Conservation (phyloP, 1,140 invertebrate genomes). For the Ladona fulva region DNA sequence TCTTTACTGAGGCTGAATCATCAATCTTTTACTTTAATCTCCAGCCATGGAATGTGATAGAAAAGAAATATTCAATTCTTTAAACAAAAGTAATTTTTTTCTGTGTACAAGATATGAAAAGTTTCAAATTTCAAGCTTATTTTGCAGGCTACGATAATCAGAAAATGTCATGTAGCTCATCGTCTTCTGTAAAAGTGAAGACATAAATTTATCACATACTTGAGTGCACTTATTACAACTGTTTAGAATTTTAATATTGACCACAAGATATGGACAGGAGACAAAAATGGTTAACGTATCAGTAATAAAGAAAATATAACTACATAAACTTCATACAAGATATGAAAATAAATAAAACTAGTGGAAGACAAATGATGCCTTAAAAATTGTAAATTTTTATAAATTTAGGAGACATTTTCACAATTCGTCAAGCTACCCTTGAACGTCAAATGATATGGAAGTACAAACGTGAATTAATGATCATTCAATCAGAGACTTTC, state of each 20-base stretch:
- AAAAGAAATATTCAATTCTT: not conserved
- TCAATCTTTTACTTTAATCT: not conserved
- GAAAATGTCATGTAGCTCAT: not conserved
- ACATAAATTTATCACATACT: not conserved
- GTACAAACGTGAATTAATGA: too few relatives aligned
- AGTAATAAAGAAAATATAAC: not conserved
- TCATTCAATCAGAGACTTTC: not conserved
- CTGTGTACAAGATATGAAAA: not conserved
- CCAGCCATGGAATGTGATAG: not conserved
- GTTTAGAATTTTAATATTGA: not conserved
- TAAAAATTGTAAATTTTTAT: not conserved
- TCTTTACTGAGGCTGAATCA: not conserved
- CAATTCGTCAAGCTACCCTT: slow-evolving; percentile 1
- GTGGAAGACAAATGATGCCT: not conserved
- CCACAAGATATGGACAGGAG: not conserved
- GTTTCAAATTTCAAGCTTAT: not conserved
- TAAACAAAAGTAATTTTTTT: not conserved
- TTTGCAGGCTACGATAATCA: not conserved
- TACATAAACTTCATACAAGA: not conserved
- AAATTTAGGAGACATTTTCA: not conserved
- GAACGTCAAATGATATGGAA: not conserved
- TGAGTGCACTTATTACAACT: not conserved
- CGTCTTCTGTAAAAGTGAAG: not conserved
- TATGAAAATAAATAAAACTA: slow-evolving; percentile 9
- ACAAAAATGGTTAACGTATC: not conserved